Evolutionary conservation across 1,140 invertebrate species (phyloP).

Genomic region (Nixonia krombeini): DNA sequence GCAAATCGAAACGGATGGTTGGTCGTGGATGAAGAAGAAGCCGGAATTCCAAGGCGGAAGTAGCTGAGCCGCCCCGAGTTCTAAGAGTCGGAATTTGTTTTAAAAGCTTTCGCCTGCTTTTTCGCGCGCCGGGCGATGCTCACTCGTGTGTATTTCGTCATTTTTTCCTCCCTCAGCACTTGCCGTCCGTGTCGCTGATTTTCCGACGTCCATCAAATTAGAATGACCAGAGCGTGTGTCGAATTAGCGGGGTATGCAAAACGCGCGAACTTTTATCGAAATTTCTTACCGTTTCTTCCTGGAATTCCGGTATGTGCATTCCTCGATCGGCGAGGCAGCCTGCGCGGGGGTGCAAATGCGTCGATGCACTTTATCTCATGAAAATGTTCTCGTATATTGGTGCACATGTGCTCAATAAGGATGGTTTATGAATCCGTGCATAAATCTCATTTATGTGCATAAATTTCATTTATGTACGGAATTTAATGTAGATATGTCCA

Average conservation of each 20-base stretch:
- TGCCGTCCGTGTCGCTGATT: slow-evolving; percentile 16
- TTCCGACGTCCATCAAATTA: slow-evolving; percentile 36
- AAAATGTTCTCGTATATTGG: too few relatives aligned
- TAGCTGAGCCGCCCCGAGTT: slow-evolving; percentile 14
- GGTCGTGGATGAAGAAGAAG: too few relatives aligned
- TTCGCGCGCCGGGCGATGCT: slow-evolving; percentile 9
- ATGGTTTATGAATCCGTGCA: too few relatives aligned
- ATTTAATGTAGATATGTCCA: too few relatives aligned
- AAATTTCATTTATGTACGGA: too few relatives aligned
- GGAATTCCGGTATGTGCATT: too few relatives aligned
- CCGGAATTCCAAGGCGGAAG: slow-evolving; percentile 18
- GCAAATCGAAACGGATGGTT: background rate
- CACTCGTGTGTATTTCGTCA: slow-evolving; percentile 17
- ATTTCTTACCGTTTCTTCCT: slow-evolving; percentile 23
- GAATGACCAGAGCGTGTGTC: slow-evolving; percentile 15
- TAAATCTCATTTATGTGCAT: too few relatives aligned
- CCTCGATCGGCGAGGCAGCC: too few relatives aligned
- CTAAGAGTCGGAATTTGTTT: slow-evolving; percentile 32
- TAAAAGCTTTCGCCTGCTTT: slow-evolving; percentile 23
- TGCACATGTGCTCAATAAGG: too few relatives aligned
- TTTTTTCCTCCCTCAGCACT: slow-evolving; percentile 20
- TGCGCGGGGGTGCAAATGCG: too few relatives aligned
- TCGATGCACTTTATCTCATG: too few relatives aligned
- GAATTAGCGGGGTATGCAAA: slow-evolving; percentile 13
- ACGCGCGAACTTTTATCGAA: slow-evolving; percentile 20